These are phyloP conservation scores for Laothoe populi DNA, from an alignment of 2,888 invertebrate species.

Conservation along the genomic window DNA sequence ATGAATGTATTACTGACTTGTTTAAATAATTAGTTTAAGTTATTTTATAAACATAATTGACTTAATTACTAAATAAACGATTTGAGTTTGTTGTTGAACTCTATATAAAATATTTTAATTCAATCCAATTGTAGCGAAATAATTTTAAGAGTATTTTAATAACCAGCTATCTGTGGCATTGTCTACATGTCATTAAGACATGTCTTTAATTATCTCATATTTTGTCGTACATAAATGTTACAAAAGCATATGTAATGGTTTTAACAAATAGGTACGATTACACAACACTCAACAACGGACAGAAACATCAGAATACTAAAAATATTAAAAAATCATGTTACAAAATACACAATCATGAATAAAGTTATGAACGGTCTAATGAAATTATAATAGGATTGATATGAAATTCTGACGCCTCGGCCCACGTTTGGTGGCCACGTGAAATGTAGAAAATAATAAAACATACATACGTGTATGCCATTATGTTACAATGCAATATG, in stretches of 20 bases:
- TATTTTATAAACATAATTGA: no score
- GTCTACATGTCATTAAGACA: no score
- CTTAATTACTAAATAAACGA: no score
- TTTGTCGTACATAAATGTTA: no score
- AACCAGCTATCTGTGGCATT: no score
- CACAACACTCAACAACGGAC: conserved; percentile 12
- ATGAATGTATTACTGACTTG: no score
- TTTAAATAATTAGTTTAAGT: no score
- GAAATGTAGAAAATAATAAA: conserved; percentile 57
- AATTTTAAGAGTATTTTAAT: no score
- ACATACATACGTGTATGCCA: conserved; percentile 38
- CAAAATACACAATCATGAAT: conserved; percentile 53
- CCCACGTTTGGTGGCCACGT: conserved; percentile 68
- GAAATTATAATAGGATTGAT: conserved; percentile 65
- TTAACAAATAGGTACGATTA: conserved; percentile 19
- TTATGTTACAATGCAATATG: conserved; percentile 61
- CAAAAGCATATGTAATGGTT: neutral
- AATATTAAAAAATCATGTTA: conserved; percentile 50
- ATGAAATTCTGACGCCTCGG: conserved; percentile 56
- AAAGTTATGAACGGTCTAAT: conserved; percentile 56
- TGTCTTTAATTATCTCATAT: no score
- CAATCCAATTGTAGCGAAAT: no score
- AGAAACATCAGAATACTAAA: conserved; percentile 34
- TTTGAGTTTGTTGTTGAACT: no score
- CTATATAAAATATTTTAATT: no score